These are phyloP conservation scores for Smittia sp. DNA, from an alignment of 2,888 invertebrate genomes.

Conservation along the genomic window DNA sequence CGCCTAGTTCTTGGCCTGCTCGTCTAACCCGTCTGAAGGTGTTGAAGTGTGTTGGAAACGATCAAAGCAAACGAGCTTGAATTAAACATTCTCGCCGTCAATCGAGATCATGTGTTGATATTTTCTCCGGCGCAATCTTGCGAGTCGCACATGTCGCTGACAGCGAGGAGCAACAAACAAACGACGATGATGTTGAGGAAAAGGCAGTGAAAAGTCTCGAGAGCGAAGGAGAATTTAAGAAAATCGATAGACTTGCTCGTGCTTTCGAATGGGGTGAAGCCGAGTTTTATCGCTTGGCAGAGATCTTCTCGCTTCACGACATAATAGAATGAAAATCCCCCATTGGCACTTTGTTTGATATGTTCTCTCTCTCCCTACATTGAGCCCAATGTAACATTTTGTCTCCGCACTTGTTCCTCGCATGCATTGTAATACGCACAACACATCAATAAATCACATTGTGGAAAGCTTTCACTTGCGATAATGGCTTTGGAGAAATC, in stretches of 20 bases:
- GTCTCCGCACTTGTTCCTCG: constrained; percentile 11
- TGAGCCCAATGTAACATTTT: constrained; percentile 21
- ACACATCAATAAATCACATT: constrained; percentile 23
- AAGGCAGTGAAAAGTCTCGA: background rate
- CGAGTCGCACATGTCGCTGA: too few relatives aligned
- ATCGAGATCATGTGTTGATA: too few relatives aligned
- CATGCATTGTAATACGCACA: constrained; percentile 20
- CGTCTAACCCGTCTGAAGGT: background rate
- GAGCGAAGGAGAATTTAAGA: constrained; percentile 5
- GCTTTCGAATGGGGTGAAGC: constrained; percentile 15
- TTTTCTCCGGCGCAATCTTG: too few relatives aligned
- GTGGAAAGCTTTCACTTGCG: constrained; percentile 12
- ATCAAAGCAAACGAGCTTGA: too few relatives aligned
- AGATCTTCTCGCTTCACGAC: constrained; percentile 18
- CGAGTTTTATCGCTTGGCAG: background rate
- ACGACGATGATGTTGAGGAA: background rate
- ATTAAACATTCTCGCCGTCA: too few relatives aligned
- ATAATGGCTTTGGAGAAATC: constrained; percentile 1
- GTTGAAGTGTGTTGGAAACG: background rate
- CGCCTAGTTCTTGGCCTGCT: too few relatives aligned
- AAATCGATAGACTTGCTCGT: background rate
- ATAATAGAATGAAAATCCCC: constrained; percentile 24
- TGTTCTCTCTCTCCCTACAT: background rate
- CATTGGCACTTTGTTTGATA: constrained; percentile 25
- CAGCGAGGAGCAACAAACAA: too few relatives aligned